Evolutionary conservation across 2,113 vertebrate species (phyloP).

Genomic region (Taxidea taxus): DNA sequence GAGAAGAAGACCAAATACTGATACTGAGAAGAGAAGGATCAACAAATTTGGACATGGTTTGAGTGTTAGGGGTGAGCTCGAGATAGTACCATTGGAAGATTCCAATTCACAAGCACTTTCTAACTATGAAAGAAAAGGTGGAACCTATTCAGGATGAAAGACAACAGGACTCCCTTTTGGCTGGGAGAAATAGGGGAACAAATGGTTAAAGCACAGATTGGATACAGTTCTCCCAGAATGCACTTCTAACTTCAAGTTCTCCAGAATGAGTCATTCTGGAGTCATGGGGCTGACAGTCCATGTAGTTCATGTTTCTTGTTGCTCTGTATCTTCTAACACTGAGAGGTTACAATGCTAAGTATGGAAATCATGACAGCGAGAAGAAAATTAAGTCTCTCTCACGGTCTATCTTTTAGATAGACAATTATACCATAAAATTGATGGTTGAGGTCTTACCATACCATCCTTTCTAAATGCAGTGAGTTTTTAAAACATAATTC

Average conservation of each 20-base stretch:
- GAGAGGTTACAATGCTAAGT: background rate
- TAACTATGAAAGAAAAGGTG: background rate
- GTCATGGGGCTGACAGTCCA: background rate
- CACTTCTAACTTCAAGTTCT: background rate
- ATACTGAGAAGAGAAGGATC: background rate
- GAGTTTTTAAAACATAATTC: background rate
- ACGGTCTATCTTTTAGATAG: background rate
- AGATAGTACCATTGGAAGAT: background rate
- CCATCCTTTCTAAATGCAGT: background rate
- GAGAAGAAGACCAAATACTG: background rate
- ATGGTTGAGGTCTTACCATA: background rate
- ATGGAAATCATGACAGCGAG: background rate
- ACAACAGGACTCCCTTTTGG: background rate
- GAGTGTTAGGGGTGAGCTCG: background rate
- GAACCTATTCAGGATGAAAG: background rate
- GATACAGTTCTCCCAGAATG: background rate
- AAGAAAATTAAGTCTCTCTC: background rate
- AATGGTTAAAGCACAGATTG: background rate
- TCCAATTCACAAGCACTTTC: background rate
- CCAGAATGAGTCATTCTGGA: background rate
- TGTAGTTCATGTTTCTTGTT: background rate
- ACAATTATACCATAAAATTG: background rate
- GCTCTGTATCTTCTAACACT: background rate
- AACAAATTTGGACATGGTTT: background rate
- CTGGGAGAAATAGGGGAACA: background rate